phyloP scores from a whole-genome alignment of 2,888 invertebrate genomes.

The Hemaris fuciformis region DNA sequence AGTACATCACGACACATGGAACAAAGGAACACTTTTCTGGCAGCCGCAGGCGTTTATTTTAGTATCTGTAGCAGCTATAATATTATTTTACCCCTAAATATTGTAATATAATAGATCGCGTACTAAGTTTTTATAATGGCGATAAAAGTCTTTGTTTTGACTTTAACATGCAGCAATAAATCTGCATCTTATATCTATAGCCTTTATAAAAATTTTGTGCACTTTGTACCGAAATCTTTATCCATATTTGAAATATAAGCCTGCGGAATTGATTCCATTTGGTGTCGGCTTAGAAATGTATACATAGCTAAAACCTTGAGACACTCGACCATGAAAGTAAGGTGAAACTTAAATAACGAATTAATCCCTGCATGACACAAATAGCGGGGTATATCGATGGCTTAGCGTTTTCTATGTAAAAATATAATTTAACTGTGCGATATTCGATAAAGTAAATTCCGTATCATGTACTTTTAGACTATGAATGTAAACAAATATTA shows the following conservation, averaged over 20 bases:
- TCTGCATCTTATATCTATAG: background rate
- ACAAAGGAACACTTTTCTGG: constrained; percentile 73
- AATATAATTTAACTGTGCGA: background rate
- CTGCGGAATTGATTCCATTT: constrained; percentile 5
- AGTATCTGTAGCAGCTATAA: constrained; percentile 45
- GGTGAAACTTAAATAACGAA: constrained; percentile 12
- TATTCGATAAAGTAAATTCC: background rate
- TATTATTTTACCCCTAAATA: constrained; percentile 52
- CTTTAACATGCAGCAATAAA: background rate
- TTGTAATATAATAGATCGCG: constrained; percentile 9
- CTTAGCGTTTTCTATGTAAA: background rate
- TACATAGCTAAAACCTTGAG: constrained; percentile 1
- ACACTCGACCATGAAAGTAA: constrained; percentile 18
- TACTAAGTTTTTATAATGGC: background rate
- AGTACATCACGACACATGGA: constrained; percentile 84
- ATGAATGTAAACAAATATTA: background rate
- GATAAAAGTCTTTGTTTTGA: background rate
- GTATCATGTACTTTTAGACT: background rate
- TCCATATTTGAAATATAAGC: constrained; percentile 8
- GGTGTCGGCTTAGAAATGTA: background rate
- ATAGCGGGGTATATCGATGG: background rate
- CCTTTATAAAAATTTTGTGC: background rate
- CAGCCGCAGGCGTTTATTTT: constrained; percentile 52
- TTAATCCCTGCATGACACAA: constrained; percentile 11
- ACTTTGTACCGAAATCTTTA: background rate